Percentiles rank a stretch among this genome's conserved stretches.
phyloP scores from a whole-genome alignment of 2,888 invertebrate species.

The Halictus ligatus region DNA sequence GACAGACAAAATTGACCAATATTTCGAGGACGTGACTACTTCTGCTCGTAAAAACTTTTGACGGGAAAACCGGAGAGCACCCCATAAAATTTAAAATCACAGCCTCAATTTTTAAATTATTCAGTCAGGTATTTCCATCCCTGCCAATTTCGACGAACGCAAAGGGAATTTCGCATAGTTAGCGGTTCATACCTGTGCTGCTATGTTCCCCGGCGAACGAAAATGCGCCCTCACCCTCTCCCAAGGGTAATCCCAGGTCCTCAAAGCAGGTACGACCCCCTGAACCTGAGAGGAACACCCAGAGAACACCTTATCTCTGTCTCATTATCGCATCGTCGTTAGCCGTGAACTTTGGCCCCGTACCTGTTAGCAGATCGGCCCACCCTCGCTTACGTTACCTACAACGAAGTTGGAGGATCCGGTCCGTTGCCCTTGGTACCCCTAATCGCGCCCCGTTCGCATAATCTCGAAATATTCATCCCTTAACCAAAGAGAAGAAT shows the following conservation, averaged over 20 bases:
- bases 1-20: background rate
- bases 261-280: conserved; percentile 32
- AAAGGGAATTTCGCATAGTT: background rate
- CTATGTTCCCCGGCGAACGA: background rate
- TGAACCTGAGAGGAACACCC: conserved; percentile 62
- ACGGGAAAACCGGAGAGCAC: background rate
- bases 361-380: conserved; percentile 63
- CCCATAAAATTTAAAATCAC: background rate
- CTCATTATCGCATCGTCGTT: conserved; percentile 72
- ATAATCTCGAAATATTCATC: conserved; percentile 21
- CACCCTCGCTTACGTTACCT: conserved; percentile 63
- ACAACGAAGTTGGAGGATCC: conserved; percentile 52
- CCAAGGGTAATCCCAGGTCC: conserved; percentile 24
- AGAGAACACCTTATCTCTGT: conserved; percentile 60
- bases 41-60: background rate
- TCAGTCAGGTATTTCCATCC: background rate
- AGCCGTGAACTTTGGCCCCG: conserved; percentile 62
- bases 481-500: background rate
- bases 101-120: background rate
- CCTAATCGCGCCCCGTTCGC: conserved; percentile 49
- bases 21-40: background rate
- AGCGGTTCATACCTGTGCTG: conserved; percentile 15
- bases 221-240: conserved; percentile 17
- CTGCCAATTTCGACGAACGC: background rate
- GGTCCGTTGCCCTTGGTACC: conserved; percentile 29